Evolutionary conservation across 1,140 invertebrate genomes (phyloP), one percentile per base, ranked within the genome.

Genomic region (Drosophila hydei): DNA sequence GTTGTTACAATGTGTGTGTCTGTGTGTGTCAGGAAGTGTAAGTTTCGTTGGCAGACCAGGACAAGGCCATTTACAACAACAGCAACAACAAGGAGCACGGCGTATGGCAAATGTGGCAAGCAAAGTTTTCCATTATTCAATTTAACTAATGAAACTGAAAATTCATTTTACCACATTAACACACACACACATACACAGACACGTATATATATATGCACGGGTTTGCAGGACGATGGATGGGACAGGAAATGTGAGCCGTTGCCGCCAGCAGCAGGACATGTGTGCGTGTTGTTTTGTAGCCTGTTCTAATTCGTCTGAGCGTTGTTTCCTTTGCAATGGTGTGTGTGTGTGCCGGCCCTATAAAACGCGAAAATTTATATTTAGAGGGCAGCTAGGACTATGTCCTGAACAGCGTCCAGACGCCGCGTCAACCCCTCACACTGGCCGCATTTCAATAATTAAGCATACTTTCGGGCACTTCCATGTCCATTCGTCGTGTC

Each of bases 111-210:
- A 87, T 81, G 78, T 77, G 81, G 81, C 75, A 63, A 87, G 50
- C 83, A 87, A 87, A 87, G 81, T 87, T 90, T 90, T 87, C 85
- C 89, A 90, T 87, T 90, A 90, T 90, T 90, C 89, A 90, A 90
- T 90, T 90, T 90, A 89, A 90, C 89, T 90, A 90, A 90, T 90
- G 89, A 90, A 90, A 90, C 89, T 89, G 89, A 90, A 90, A 90
- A 90, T 87, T 90, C 84, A 76, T 89, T 89, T 90, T 87, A 79
- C 81, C 89, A 89, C 84, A 90, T 90, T 90, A 89, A 90, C 89
- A 81, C 79, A 84, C 70, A 77, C 72, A 72, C 40, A 84, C 59
- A 80, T 43, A 73, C 47, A 67, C 7, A 63, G 14, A 43, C 12
- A 54, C 36, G n/a, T 7, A 27, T 27, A 27, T 27, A 27, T 27